These are phyloP conservation scores for Eulemur albifrons DNA, from an alignment of 2,797 vertebrate genomes.

Conservation along the genomic window DNA sequence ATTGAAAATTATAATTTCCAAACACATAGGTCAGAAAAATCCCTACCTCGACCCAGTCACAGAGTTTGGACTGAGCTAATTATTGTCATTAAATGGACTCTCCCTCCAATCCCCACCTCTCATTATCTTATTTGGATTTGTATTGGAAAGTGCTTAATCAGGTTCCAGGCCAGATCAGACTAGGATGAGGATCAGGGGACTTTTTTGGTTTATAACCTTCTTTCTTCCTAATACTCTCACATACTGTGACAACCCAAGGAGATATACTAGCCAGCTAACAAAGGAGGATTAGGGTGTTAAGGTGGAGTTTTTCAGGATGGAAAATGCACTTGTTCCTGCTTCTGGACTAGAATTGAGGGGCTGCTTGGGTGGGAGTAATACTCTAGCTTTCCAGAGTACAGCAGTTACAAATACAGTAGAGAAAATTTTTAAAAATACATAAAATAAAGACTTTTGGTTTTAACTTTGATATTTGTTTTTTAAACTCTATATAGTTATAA, in stretches of 20 bases:
- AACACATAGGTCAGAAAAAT: neutral
- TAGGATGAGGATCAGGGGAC: neutral
- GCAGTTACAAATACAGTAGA: neutral
- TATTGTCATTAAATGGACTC: neutral
- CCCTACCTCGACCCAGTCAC: neutral
- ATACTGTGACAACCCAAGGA: neutral
- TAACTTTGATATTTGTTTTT: neutral
- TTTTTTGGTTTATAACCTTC: neutral
- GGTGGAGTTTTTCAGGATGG: neutral
- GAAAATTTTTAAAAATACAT: neutral
- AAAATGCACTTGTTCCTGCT: neutral
- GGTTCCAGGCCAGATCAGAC: neutral
- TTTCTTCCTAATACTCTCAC: neutral
- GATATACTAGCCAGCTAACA: neutral
- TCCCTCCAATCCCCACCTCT: neutral
- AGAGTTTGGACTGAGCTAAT: neutral
- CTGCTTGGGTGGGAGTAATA: neutral
- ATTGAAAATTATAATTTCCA: neutral
- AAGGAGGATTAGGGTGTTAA: neutral
- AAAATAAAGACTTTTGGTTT: neutral
- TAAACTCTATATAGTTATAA: neutral
- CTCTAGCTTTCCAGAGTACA: neutral
- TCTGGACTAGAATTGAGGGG: neutral
- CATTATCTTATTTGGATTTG: neutral
- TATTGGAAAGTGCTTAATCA: neutral